A percentile compares a stretch with the other conserved stretches of the same genome.
Evolutionary conservation across 2,888 invertebrate genomes (phyloP).

Genomic region (Drosophila lacicola): DNA sequence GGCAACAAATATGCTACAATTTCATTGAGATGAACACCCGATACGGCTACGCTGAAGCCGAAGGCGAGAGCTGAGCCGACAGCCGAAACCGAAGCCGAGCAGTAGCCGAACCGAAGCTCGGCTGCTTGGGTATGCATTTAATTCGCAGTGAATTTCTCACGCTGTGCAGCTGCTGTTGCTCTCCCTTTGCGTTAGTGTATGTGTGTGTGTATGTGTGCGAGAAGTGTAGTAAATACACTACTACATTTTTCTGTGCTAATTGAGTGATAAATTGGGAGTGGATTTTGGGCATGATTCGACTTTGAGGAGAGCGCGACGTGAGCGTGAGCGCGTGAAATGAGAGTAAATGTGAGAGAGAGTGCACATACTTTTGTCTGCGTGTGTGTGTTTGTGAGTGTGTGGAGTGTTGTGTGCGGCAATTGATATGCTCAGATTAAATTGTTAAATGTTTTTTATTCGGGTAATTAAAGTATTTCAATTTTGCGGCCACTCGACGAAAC

Average conservation of each 20-base stretch:
- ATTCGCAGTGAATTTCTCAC: conserved; percentile 70
- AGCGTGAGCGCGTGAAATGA: conserved; percentile 72
- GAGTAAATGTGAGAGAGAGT: conserved; percentile 29
- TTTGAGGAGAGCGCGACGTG: conserved; percentile 51
- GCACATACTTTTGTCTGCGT: conserved; percentile 14
- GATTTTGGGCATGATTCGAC: conserved; percentile 77
- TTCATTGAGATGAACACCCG: conserved; percentile 83
- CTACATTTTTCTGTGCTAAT: conserved; percentile 84
- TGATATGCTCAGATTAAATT: conserved; percentile 83
- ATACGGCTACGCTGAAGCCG: conserved; percentile 67
- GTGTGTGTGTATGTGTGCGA: conserved; percentile 35
- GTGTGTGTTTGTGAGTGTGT: conserved; percentile 29
- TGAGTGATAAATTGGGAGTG: conserved; percentile 84
- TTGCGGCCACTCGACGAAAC: conserved; percentile 62
- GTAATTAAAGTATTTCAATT: conserved; percentile 82
- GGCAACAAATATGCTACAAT: conserved; percentile 83
- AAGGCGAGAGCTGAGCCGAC: conserved; percentile 34
- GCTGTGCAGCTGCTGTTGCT: conserved; percentile 67
- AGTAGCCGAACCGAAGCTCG: conserved; percentile 44
- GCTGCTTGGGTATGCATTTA: conserved; percentile 68
- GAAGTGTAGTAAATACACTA: conserved; percentile 82
- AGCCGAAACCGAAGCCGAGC: conserved; percentile 27
- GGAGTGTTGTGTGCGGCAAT: conserved; percentile 71
- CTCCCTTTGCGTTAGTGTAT: conserved; percentile 19
- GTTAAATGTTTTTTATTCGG: conserved; percentile 83